Evolutionary conservation across 2,797 vertebrate genomes (phyloP), one percentile per base, ranked within the genome.

Genomic region (Anguilla obscura): DNA sequence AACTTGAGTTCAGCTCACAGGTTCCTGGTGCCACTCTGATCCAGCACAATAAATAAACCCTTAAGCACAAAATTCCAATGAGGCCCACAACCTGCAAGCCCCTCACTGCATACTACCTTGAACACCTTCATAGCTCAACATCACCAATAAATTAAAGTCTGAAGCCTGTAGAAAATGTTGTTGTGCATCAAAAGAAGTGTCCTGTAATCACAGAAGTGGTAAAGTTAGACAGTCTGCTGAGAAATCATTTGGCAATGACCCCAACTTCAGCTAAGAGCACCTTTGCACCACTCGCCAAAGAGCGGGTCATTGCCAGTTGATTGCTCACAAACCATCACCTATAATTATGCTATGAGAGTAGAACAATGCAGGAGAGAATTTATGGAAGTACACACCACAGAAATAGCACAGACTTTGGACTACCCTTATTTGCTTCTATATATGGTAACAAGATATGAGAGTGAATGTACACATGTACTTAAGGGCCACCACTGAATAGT

Each of bases 341-440:
- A 83, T 24, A 83, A 83, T 83, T 33, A 52, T 40, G 21, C 79
- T 18, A 45, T 48, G 16, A 83, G 80, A 45, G 40, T 40, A 76
- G 12, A 76, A 10, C 48, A 52, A 36, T 45, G 80, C 24, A 27
- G 45, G 24, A 18, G 40, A 52, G 48, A n/a, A 83, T 83, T 83
- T 83, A 83, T 50, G 21, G 45, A 83, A 52, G 5, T 0, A 86
- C 85, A 60, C 66, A 90, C 33, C 14, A 40, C 33, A 79, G n/a
- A 86, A 86, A 87, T 60, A 87, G 33, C 86, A 79, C 86, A 87
- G 86, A 87, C 86, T 87, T 87, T 87, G 52, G 74, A 82, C 86
- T 82, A 82, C 80, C 74, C 86, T 40, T 9, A 50, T 48, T 52
- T 83, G 48, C 9, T 52, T 52, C 48, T 50, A 83, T 83, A 83